Base-by-base conservation (phyloP, 2,888 invertebrate species). In the Napeogenes inachia region DNA sequence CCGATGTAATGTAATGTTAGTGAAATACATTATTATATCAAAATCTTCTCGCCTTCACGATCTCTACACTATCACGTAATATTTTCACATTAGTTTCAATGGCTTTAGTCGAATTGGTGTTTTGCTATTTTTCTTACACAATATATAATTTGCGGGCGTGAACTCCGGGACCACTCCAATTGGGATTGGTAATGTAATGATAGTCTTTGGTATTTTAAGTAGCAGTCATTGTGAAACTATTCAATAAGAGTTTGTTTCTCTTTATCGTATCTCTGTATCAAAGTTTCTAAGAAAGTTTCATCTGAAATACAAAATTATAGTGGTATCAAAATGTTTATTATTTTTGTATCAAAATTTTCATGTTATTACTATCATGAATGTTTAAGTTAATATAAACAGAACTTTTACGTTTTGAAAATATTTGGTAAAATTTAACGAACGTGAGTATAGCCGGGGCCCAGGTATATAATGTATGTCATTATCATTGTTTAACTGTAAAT, bases 101-200 rank as follows among this genome's bases (percentile, higher is more conserved):
- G 53, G 53, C 47, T 60, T 53, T 57, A 54, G 30, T 60, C 45
- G 13, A 54, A 55, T 59, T 47, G 60, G 42, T 38, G 56, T 59
- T 57, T 59, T 66, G 65, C 68, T 77, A 77, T 74, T 76, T 77
- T 73, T 73, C 74, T 82, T 81, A 72, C 78, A 79, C 78, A 82
- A 84, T 79, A 74, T 69, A 75, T 81, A 81, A 83, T 83, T 81
- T 79, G 79, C 74, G 64, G 72, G 72, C 69, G 74, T 72, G 72
- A 74, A 76, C 74, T 71, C 71, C 72, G 72, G 68, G 60, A 62
- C 61, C 61, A 58, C 35, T 58, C 58, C 55, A 61, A 59, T 62
- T 46, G 71, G 73, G 73, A 72, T 69, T 70, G 59, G 61, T 62
- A 73, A 69, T 68, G 73, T 79, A 77, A 76, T 73, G 67, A 70